These are phyloP conservation scores for Scaptomyza pallida DNA, from an alignment of 1,140 invertebrate genomes.

Conservation along the genomic window DNA sequence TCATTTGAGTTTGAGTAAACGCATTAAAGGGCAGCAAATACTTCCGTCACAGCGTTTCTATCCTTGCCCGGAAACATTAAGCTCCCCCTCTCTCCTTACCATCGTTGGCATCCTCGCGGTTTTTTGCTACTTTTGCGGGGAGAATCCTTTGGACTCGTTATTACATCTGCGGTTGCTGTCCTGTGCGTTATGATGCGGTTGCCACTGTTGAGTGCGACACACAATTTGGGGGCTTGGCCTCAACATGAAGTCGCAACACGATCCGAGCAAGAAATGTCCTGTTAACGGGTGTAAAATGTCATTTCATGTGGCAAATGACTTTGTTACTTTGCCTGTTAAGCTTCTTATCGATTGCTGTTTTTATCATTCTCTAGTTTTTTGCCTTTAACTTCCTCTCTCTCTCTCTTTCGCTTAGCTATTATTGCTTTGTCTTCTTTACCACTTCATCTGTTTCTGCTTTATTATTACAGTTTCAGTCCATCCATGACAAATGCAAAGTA, in stretches of 20 bases:
- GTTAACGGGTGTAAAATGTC: constrained; percentile 3
- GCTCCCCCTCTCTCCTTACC: neutral
- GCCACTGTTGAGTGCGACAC: constrained; percentile 29
- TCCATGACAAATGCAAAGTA: no score
- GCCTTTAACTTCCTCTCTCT: no score
- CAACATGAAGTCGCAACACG: neutral
- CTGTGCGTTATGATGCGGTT: constrained; percentile 15
- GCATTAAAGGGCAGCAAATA: constrained; percentile 69
- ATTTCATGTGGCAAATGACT: constrained; percentile 13
- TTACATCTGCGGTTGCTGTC: constrained; percentile 22
- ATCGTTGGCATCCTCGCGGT: constrained; percentile 24
- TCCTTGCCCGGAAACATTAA: constrained; percentile 63
- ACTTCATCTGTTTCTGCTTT: no score
- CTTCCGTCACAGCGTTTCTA: constrained; percentile 51
- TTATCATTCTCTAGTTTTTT: no score
- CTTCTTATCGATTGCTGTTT: neutral
- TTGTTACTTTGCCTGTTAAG: neutral
- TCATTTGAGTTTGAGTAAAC: constrained; percentile 60
- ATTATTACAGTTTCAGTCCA: no score
- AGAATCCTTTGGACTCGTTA: constrained; percentile 31
- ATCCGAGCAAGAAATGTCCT: neutral
- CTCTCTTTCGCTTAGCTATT: no score
- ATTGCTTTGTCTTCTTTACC: no score
- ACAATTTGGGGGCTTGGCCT: constrained; percentile 36
- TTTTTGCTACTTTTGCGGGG: constrained; percentile 14